Evolutionary conservation across 2,888 invertebrate genomes (phyloP).

Genomic region (Cenopis cana): DNA sequence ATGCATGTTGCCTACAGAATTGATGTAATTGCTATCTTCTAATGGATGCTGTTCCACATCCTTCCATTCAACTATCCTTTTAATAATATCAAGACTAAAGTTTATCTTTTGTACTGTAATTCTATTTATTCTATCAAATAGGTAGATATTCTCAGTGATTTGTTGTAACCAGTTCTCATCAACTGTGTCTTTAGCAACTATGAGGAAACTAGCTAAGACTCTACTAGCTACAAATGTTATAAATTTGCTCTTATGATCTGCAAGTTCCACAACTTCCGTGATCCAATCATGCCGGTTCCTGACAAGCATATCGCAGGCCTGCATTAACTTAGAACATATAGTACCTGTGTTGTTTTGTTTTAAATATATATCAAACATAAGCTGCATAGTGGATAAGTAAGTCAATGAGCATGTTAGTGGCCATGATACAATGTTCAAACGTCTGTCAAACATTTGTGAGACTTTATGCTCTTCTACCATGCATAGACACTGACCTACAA

Average conservation of each 20-base stretch:
- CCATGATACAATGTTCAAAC: slow-evolving; percentile 80
- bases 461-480: slow-evolving; percentile 89
- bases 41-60: slow-evolving; percentile 92
- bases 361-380: slow-evolving; percentile 93
- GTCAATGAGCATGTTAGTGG: slow-evolving; percentile 86
- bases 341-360: slow-evolving; percentile 93
- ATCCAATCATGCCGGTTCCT: slow-evolving; percentile 93
- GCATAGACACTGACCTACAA: slow-evolving; percentile 92
- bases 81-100: slow-evolving; percentile 93
- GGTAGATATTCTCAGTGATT: slow-evolving; percentile 89
- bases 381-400: slow-evolving; percentile 92
- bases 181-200: slow-evolving; percentile 92
- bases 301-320: slow-evolving; percentile 91
- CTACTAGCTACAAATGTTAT: slow-evolving; percentile 92
- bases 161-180: slow-evolving; percentile 93
- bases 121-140: slow-evolving; percentile 87
- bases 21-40: slow-evolving; percentile 87
- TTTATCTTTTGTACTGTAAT: slow-evolving; percentile 90
- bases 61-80: slow-evolving; percentile 95
- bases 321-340: slow-evolving; percentile 92
- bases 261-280: slow-evolving; percentile 92
- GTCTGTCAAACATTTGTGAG: slow-evolving; percentile 89
- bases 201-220: slow-evolving; percentile 92
- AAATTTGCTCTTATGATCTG: slow-evolving; percentile 91
- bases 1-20: slow-evolving; percentile 66